phyloP scores from a whole-genome alignment of 2,888 invertebrate genomes.

The Syrphus vitripennis region DNA sequence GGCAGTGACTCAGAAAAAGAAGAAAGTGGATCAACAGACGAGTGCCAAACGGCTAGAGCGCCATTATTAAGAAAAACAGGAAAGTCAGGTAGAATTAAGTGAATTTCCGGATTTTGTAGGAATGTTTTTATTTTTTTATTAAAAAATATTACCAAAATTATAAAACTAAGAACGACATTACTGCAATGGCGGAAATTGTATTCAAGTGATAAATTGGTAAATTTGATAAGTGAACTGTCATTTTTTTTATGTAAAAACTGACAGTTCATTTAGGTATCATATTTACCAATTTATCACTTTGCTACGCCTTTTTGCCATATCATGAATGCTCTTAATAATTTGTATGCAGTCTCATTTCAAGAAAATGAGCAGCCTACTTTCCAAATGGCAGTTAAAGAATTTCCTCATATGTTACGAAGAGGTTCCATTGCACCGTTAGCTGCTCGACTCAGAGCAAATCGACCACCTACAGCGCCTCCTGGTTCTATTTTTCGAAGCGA shows the following conservation, averaged over 20 bases:
- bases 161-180: too few relatives aligned
- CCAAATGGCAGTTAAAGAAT: conserved; percentile 78
- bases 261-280: too few relatives aligned
- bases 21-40: conserved; percentile 74
- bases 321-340: neutral
- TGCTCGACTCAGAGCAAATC: conserved; percentile 78
- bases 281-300: neutral
- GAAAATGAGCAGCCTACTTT: conserved; percentile 79
- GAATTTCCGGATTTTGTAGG: too few relatives aligned
- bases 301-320: too few relatives aligned
- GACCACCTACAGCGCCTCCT: conserved; percentile 80
- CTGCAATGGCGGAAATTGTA: too few relatives aligned
- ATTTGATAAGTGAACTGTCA: too few relatives aligned
- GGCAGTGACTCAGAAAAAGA: conserved; percentile 85
- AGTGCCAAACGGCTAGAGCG: conserved; percentile 75
- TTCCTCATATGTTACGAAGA: conserved; percentile 79
- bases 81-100: conserved; percentile 80
- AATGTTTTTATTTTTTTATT: too few relatives aligned
- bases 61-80: conserved; percentile 79
- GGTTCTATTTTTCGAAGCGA: conserved; percentile 77
- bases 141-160: too few relatives aligned
- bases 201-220: too few relatives aligned
- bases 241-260: too few relatives aligned
- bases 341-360: conserved; percentile 80
- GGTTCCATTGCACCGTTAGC: conserved; percentile 80